Evolutionary conservation across 2,888 invertebrate species (phyloP).

Genomic region (Meloe dianella): DNA sequence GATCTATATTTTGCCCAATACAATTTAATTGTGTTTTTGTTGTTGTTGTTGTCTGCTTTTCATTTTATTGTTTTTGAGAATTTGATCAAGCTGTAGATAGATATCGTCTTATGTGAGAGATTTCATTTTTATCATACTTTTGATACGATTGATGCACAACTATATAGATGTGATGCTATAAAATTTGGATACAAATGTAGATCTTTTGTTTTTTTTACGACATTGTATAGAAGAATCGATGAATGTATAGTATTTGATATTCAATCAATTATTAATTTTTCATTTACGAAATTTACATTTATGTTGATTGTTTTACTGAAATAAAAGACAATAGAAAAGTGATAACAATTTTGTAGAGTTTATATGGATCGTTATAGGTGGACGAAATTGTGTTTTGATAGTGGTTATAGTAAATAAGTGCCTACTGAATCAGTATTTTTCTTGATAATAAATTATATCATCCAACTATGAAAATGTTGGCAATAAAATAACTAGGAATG

Average conservation of each 20-base stretch:
- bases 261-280: constrained; percentile 49
- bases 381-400: background rate
- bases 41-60: too few species aligned
- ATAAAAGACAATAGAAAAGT: constrained; percentile 25
- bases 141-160: constrained; percentile 9
- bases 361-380: background rate
- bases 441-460: background rate
- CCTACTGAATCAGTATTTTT: background rate
- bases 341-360: background rate
- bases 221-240: constrained; percentile 38
- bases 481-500: background rate
- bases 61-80: too few species aligned
- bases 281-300: constrained; percentile 48
- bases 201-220: constrained; percentile 40
- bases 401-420: background rate
- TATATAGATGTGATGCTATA: too few species aligned
- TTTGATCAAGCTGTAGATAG: too few species aligned
- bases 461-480: background rate
- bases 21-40: too few species aligned
- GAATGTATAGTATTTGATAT: constrained; percentile 37
- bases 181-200: constrained; percentile 36
- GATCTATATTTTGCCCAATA: too few species aligned
- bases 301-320: constrained; percentile 43
- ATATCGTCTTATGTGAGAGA: too few species aligned
- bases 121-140: too few species aligned